These are phyloP conservation scores for Morone chrysops DNA, from an alignment of 2,113 vertebrate species.

Conservation along the genomic window DNA sequence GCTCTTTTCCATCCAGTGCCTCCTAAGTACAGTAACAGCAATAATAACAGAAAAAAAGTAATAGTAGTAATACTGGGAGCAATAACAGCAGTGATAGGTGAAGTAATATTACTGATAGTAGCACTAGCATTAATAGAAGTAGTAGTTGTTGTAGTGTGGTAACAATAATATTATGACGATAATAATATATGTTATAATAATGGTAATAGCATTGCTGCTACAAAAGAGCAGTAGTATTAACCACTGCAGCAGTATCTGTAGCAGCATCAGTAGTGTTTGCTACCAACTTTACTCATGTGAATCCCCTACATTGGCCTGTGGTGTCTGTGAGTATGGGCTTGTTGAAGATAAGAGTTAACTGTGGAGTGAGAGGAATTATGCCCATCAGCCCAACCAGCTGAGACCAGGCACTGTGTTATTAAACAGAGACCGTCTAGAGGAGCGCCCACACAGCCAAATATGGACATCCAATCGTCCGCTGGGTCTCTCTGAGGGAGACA, in stretches of 20 bases:
- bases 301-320: background rate
- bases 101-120: background rate
- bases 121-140: background rate
- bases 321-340: constrained; percentile 4
- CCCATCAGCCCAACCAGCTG: constrained; percentile 61
- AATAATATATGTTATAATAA: background rate
- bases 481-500: constrained; percentile 22
- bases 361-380: constrained; percentile 31
- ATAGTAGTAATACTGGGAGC: background rate
- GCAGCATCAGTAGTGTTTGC: background rate
- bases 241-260: background rate
- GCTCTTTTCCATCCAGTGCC: background rate
- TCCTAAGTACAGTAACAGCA: background rate
- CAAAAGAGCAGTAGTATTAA: background rate
- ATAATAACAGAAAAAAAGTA: too few species aligned
- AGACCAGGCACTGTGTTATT: constrained; percentile 71
- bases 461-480: constrained; percentile 70
- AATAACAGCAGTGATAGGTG: too few species aligned
- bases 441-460: constrained; percentile 80
- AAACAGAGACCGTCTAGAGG: constrained; percentile 68
- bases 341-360: constrained; percentile 24
- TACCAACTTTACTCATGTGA: constrained; percentile 11
- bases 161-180: background rate
- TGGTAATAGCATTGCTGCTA: background rate
- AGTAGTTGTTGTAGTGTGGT: background rate